Conservation (phyloP, 2,113 vertebrate species). For the Oreotrochilus melanogaster region DNA sequence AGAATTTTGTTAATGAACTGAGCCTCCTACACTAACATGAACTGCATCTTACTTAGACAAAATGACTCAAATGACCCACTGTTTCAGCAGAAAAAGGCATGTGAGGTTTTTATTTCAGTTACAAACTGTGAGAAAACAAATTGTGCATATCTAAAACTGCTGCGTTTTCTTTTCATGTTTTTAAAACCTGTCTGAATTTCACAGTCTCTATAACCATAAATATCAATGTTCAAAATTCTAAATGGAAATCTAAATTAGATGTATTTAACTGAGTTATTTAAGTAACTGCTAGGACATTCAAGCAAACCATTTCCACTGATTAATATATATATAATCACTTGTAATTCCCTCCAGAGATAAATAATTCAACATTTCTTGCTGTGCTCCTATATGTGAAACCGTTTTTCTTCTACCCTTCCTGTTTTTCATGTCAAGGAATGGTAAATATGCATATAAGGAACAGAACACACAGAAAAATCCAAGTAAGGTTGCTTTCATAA, state of each 20-base stretch:
- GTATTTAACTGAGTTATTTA: not conserved
- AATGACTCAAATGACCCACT: not conserved
- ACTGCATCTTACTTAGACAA: not conserved
- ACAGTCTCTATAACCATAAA: not conserved
- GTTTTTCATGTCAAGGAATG: not conserved
- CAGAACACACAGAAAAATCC: not conserved
- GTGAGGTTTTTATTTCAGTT: not conserved
- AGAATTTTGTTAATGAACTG: not conserved
- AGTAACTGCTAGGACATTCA: not conserved
- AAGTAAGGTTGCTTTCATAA: not conserved
- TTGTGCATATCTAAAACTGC: not conserved
- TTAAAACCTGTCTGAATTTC: not conserved
- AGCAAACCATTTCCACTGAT: not conserved
- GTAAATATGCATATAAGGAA: not conserved
- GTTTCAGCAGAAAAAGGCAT: not conserved
- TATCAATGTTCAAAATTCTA: not conserved
- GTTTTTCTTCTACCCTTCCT: not conserved
- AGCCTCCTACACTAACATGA: not conserved
- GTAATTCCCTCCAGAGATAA: not conserved
- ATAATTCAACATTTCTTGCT: not conserved
- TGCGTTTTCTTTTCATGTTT: not conserved
- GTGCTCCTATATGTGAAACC: not conserved
- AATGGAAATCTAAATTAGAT: not conserved
- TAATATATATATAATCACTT: not conserved
- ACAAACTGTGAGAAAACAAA: not conserved